Percentiles rank a stretch among this genome's conserved stretches.
Conservation (phyloP, 2,113 vertebrate genomes). For the Oreochromis tanganicae region DNA sequence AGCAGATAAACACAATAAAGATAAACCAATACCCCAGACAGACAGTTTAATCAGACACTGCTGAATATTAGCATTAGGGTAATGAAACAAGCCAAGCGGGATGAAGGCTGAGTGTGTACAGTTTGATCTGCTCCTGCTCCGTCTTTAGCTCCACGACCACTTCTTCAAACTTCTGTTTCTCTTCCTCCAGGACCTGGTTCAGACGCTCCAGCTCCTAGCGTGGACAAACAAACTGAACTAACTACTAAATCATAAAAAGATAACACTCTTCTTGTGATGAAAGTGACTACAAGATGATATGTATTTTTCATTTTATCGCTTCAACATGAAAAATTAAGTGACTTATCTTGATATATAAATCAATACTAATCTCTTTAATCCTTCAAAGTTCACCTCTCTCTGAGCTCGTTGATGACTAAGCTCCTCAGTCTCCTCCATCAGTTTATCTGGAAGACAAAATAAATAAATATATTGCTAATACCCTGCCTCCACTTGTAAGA, state of each 20-base stretch:
- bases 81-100: too few relatives aligned
- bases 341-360: not conserved
- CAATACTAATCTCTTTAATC: not conserved
- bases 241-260: not conserved
- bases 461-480: not conserved
- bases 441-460: slow-evolving; percentile 80
- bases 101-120: slow-evolving; percentile 55
- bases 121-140: slow-evolving; percentile 91
- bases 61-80: accelerated
- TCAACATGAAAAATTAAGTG: not conserved
- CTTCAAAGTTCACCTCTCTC: slow-evolving; percentile 78
- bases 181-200: slow-evolving; percentile 90
- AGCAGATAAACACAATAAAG: too few relatives aligned
- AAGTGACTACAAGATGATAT: not conserved
- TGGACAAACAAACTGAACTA: not conserved
- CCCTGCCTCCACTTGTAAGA: not conserved
- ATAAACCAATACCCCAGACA: too few relatives aligned
- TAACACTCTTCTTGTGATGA: not conserved
- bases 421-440: slow-evolving; percentile 97
- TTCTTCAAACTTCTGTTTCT: slow-evolving; percentile 93
- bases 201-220: slow-evolving; percentile 87
- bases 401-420: slow-evolving; percentile 89
- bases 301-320: not conserved
- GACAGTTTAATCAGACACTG: too few relatives aligned
- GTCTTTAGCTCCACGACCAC: slow-evolving; percentile 86